Evolutionary conservation across 2,797 vertebrate genomes (phyloP).

Genomic region (Ptychadena robeensis): DNA sequence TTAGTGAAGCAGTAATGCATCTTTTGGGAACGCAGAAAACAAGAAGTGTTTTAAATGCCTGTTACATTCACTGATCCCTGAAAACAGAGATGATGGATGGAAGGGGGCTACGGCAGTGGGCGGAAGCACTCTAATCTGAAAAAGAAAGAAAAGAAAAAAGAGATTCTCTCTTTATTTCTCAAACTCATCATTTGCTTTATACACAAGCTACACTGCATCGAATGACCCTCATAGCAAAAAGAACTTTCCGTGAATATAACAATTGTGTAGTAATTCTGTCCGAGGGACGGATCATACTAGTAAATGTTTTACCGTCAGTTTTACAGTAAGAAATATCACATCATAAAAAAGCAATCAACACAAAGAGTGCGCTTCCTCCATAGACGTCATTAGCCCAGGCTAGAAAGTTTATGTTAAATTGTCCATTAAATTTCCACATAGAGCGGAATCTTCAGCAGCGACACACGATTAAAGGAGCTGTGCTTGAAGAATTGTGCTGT

Average conservation of each 20-base stretch:
- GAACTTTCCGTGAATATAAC: background rate
- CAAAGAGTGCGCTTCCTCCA: conserved; percentile 23
- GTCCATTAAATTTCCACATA: conserved; percentile 40
- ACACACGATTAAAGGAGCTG: conserved; percentile 25
- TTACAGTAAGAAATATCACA: conserved; percentile 43
- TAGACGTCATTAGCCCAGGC: conserved; percentile 28
- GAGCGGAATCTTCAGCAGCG: conserved; percentile 20
- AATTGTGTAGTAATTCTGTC: conserved; percentile 39
- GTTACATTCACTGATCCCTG: conserved; percentile 28
- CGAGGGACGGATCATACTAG: conserved; percentile 19
- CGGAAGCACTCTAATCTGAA: background rate
- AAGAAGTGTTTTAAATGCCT: conserved; percentile 21
- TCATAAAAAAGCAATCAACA: conserved; percentile 54
- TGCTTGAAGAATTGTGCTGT: conserved; percentile 5
- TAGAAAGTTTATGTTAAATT: conserved; percentile 48
- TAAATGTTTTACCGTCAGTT: conserved; percentile 43
- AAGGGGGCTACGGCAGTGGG: background rate
- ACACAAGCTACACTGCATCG: background rate
- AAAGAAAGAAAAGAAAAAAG: background rate
- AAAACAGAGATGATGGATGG: conserved; percentile 33
- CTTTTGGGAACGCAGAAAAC: conserved; percentile 39
- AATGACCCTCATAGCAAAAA: background rate
- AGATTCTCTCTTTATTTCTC: background rate
- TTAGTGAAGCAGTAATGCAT: conserved; percentile 50
- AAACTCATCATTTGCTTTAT: conserved; percentile 16